Conservation (phyloP, 2,888 invertebrate genomes). For the Endomychus coccineus region DNA sequence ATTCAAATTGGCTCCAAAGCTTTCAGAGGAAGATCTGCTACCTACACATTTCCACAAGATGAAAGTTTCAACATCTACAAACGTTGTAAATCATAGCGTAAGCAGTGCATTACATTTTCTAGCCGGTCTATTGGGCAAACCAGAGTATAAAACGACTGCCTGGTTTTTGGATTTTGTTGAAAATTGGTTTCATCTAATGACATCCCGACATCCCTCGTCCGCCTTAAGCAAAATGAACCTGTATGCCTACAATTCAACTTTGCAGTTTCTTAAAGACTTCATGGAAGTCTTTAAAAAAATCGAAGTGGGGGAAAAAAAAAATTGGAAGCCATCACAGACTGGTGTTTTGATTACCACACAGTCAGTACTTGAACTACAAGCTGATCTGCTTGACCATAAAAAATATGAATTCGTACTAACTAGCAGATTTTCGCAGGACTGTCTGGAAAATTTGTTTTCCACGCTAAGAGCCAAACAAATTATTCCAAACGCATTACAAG, state of each 20-base stretch:
- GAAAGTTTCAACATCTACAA: slow-evolving; percentile 21
- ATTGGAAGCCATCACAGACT: slow-evolving; percentile 21
- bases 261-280: slow-evolving; percentile 18
- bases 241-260: slow-evolving; percentile 14
- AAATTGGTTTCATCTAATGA: slow-evolving; percentile 25
- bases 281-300: slow-evolving; percentile 14
- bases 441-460: slow-evolving; percentile 8
- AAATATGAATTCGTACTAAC: slow-evolving; percentile 1
- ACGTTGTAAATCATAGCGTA: slow-evolving; percentile 19
- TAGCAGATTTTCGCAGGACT: slow-evolving; percentile 8
- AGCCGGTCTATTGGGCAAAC: slow-evolving; percentile 13
- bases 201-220: slow-evolving; percentile 18
- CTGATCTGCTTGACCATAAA: neutral
- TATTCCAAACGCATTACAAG: slow-evolving; percentile 1
- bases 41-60: slow-evolving; percentile 23
- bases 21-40: slow-evolving; percentile 20
- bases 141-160: slow-evolving; percentile 22
- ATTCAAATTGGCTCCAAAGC: slow-evolving; percentile 22
- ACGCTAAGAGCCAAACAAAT: slow-evolving; percentile 5
- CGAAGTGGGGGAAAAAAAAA: slow-evolving; percentile 12
- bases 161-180: slow-evolving; percentile 24
- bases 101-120: slow-evolving; percentile 18
- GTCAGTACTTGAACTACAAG: slow-evolving; percentile 5
- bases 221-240: slow-evolving; percentile 20
- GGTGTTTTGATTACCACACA: slow-evolving; percentile 2